Evolutionary conservation across 2,888 invertebrate genomes (phyloP), one percentile per base, ranked within the genome.

Genomic region (Eledona agricola): DNA sequence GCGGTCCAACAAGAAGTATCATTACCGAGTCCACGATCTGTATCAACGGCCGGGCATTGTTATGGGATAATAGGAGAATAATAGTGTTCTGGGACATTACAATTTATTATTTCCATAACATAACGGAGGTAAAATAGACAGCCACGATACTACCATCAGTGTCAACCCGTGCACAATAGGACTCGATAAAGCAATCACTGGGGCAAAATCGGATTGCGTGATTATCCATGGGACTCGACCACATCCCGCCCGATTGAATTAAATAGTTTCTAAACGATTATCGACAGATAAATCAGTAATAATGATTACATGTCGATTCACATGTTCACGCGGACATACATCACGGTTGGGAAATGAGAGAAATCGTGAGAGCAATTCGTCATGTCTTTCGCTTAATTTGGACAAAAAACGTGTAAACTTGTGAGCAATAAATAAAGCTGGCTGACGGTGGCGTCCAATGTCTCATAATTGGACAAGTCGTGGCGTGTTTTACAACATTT

Each of bases 101-200:
- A 52, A 52, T 52, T 52, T 52, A 52, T 52, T 52, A 52, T 52
- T 52, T 52, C 34, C 46, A 47, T 46, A 47, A 47, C 46, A 52
- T 52, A 52, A 47, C 52, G 38, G 52, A 46, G 40, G 46, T 52
- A 38, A 52, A 52, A 34, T 52, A 52, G 46, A 45, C 26, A 7
- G 32, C 15, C 51, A 51, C 51, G 51, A 51, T 31, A 43, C 51
- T 34, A 42, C 32, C 51, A 43, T 51, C 51, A 51, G 43, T 26
- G 20, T 32, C 34, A 47, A 26, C 7, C 10, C 15, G 11, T 5
- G 9, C 26, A 47, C 46, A 47, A 47, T 47, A 19, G 37, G 16
- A 19, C 46, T 47, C 35, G 37, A 47, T 47, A 37, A 47, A 35
- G 13, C 10, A 11, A 9, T 12, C 34, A 13, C 10, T 32, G 32